Percentiles rank a stretch among this genome's conserved stretches.
These are phyloP conservation scores for Ridgeia piscesae DNA, from an alignment of 1,140 invertebrate genomes.

Conservation along the genomic window DNA sequence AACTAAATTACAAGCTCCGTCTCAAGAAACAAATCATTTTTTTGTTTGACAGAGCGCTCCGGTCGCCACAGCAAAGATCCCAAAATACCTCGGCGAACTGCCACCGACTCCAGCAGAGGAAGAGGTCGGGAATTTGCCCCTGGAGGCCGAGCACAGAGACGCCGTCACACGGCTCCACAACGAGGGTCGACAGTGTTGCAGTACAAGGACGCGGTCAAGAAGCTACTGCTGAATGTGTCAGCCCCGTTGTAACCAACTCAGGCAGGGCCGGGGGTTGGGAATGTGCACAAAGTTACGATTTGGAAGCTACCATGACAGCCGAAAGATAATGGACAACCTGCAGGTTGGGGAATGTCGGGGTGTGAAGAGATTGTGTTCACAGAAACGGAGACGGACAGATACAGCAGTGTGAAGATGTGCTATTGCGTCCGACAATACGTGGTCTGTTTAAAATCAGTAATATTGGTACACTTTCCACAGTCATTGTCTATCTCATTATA, in stretches of 20 bases:
- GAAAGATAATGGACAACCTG: background rate
- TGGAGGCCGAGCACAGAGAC: slow-evolving; percentile 63
- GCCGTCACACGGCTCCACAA: slow-evolving; percentile 74
- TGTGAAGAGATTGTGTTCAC: background rate
- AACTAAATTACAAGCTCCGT: slow-evolving; percentile 7
- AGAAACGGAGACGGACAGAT: background rate
- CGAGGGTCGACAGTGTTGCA: slow-evolving; percentile 58
- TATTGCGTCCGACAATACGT: background rate
- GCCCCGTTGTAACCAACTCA: background rate
- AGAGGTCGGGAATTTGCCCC: slow-evolving; percentile 38
- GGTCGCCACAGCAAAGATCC: background rate
- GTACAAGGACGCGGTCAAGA: slow-evolving; percentile 49
- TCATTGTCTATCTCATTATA: no score
- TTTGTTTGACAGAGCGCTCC: slow-evolving; percentile 23
- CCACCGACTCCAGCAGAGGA: slow-evolving; percentile 52
- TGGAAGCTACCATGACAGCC: background rate
- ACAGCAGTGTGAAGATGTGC: background rate
- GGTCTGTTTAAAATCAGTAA: background rate
- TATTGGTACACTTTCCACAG: no score
- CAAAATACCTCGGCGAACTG: background rate
- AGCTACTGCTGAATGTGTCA: slow-evolving; percentile 29
- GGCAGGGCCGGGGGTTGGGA: background rate
- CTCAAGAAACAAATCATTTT: slow-evolving; percentile 19
- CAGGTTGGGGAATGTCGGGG: background rate
- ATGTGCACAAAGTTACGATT: background rate